Evolutionary conservation across 2,113 vertebrate genomes (phyloP).

Genomic region (Terrapene triunguis): DNA sequence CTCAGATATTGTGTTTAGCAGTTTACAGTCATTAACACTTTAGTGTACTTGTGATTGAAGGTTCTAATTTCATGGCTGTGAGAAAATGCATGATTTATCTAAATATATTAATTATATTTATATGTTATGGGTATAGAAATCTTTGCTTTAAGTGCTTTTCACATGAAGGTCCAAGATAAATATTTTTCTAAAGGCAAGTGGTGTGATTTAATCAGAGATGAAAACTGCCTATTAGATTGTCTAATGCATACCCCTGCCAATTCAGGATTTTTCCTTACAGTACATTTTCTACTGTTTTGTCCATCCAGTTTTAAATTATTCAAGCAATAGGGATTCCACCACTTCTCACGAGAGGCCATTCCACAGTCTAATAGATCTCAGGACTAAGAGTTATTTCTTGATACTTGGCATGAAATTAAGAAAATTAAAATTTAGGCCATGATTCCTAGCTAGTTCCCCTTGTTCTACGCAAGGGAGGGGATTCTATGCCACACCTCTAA

Average conservation of each 20-base stretch:
- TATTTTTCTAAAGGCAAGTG: slow-evolving; percentile 44
- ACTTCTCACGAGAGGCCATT: slow-evolving; percentile 38
- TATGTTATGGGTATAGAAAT: slow-evolving; percentile 23
- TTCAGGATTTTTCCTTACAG: slow-evolving; percentile 18
- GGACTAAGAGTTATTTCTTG: slow-evolving; percentile 14
- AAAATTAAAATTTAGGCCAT: background rate
- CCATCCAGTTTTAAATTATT: slow-evolving; percentile 32
- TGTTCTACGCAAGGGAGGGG: background rate
- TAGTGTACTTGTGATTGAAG: slow-evolving; percentile 15
- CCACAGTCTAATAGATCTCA: background rate
- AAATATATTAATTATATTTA: slow-evolving; percentile 54
- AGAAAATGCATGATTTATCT: slow-evolving; percentile 57
- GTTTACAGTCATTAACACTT: slow-evolving; percentile 27
- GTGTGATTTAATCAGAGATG: slow-evolving; percentile 37
- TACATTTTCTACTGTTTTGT: slow-evolving; percentile 33
- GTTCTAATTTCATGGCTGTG: slow-evolving; percentile 23
- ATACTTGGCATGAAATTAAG: background rate
- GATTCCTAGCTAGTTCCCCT: background rate
- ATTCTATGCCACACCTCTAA: background rate
- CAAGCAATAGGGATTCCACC: background rate
- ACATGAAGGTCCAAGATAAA: slow-evolving; percentile 40
- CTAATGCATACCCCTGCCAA: slow-evolving; percentile 38
- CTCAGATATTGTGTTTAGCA: background rate
- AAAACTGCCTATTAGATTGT: slow-evolving; percentile 38
- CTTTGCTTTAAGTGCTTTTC: slow-evolving; percentile 62